Percentiles rank a stretch among this genome's conserved stretches.
Evolutionary conservation across 2,888 invertebrate genomes (phyloP).

Genomic region (Drosophila peninsularis): DNA sequence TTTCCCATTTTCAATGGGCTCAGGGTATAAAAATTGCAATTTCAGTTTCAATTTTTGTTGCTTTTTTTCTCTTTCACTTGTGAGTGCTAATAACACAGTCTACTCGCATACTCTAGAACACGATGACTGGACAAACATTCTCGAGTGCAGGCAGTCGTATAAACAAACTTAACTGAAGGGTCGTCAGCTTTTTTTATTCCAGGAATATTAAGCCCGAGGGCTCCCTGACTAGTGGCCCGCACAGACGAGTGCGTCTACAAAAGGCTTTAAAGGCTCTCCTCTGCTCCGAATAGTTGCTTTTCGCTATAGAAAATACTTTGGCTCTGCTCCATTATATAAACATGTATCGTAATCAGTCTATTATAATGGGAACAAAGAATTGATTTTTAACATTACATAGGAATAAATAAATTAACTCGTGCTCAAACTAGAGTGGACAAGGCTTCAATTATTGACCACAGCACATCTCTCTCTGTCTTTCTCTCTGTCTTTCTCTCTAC

Average conservation of each 20-base stretch:
- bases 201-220: slow-evolving; percentile 21
- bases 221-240: slow-evolving; percentile 37
- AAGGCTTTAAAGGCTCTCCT: background rate
- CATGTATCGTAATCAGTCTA: background rate
- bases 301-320: background rate
- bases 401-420: no score
- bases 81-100: slow-evolving; percentile 21
- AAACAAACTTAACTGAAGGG: slow-evolving; percentile 17
- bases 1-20: no score
- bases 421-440: no score
- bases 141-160: slow-evolving; percentile 18
- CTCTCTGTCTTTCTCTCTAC: no score
- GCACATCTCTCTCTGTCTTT: no score
- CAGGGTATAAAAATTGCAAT: slow-evolving; percentile 3
- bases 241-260: slow-evolving; percentile 14
- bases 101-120: slow-evolving; percentile 6
- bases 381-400: background rate
- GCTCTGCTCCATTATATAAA: background rate
- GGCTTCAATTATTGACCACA: no score
- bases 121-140: slow-evolving; percentile 26
- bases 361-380: background rate
- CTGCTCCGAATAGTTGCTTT: background rate
- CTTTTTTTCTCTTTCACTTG: background rate
- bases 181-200: slow-evolving; percentile 20
- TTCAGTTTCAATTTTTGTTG: slow-evolving; percentile 8